Evolutionary conservation across 2,888 invertebrate genomes (phyloP), one percentile per base, ranked within the genome.

Genomic region (Tipula lateralis): DNA sequence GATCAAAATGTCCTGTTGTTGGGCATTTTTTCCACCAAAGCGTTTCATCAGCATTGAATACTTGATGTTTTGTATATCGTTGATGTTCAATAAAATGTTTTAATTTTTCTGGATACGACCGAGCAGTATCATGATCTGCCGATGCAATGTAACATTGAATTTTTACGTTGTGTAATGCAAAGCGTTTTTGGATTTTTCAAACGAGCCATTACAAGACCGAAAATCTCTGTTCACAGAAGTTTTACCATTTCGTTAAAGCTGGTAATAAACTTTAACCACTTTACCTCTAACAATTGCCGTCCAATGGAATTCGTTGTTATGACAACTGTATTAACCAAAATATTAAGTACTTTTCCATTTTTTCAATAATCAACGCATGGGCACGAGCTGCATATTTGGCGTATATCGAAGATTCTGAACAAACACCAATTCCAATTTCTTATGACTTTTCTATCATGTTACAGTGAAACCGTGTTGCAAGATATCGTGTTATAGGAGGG

Each of bases 251-350:
- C n/a, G n/a, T n/a, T n/a, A n/a, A n/a, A n/a, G n/a, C n/a, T n/a
- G n/a, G n/a, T n/a, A n/a, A n/a, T n/a, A n/a, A n/a, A 85, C 85
- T 85, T 86, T 86, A 83, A 86, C 85, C 85, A 85, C 86, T 86
- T 84, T 86, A 84, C 83, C 85, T 86, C 84, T 86, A 86, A 66
- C 85, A 84, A 85, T 85, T 85, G 84, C 86, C 85, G 83, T 85
- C 85, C 80, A 87, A 85, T 84, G 86, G 86, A 82, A 86, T n/a
- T 85, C 34, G 87, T 86, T 87, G 86, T 87, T 66, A 86, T 85
- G 83, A 85, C 85, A 29, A 87, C 85, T 80, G 85, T 86, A 86
- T 87, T 85, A 84, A 83, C 82, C 85, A 34, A 6, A 34, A 6
- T 34, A 9, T 12, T 34, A 85, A 86, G 83, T 84, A 83, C 34